Evolutionary conservation across 2,113 vertebrate species (phyloP), one percentile per base, ranked within the genome.

Genomic region (Deroptyus accipitrinus): DNA sequence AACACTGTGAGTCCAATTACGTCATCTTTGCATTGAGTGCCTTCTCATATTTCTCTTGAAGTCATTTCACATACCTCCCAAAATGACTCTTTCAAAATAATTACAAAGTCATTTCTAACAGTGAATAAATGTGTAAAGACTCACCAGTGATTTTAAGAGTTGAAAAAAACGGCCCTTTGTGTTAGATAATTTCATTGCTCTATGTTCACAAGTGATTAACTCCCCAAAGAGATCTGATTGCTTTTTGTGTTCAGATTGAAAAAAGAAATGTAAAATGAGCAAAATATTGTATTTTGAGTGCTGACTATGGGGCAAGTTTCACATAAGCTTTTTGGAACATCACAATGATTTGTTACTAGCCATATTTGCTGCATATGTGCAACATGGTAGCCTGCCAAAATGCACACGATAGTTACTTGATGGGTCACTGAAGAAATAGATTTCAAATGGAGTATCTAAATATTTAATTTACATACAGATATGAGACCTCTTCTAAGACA

Each of bases 181-280:
- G 92, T 93, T 89, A 93, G 91, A 93, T 94, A 96, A 94, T 96
- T 96, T 96, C 91, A 85, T 94, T 95, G 94, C 92, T 94, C 81
- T 92, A 7, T 86, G 78, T 95, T 97, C 92, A 93, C 86, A 94
- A 94, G 88, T 95, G 96, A 97, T 97, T 97, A 97, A 94, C 91
- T 97, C 94, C 94, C 91, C 92, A 95, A 96, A 91, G 95, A 94
- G 88, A 96, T 94, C 83, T 96, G 94, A 95, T 94, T 96, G 91
- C 94, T 97, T 94, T 95, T 95, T 94, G 74, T 92, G 87, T 96
- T 94, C 67, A 74, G 70, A 82, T 55, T 0, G 15, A 94, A 94
- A 95, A 95, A 88, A 97, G 80, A 92, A 41, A 44, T 54, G 76
- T 91, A 86, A 94, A 96, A 95, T 79, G 86, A 96, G 54, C 27